These are phyloP conservation scores for Astyanax mexicanus DNA, from an alignment of 2,797 vertebrate genomes.

Conservation along the genomic window DNA sequence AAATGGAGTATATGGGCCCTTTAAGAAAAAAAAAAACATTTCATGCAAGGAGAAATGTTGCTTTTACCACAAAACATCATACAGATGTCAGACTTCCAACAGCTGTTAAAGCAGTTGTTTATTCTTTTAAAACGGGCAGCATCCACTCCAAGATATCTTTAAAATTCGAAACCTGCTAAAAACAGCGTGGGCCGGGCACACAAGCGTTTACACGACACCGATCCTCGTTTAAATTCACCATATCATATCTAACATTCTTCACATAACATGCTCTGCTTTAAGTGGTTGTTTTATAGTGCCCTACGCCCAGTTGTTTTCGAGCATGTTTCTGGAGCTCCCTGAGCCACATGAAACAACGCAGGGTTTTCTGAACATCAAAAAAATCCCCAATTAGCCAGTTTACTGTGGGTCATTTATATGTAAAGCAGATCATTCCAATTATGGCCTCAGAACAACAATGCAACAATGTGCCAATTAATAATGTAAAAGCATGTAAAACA, in stretches of 20 bases:
- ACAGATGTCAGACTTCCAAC: constrained; percentile 18
- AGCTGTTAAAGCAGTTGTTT: constrained; percentile 11
- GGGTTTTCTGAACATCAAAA: constrained; percentile 37
- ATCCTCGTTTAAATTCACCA: constrained; percentile 36
- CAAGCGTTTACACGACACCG: constrained; percentile 25
- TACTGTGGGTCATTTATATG: constrained; percentile 58
- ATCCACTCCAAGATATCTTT: constrained; percentile 27
- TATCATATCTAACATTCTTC: constrained; percentile 58
- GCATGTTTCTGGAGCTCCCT: constrained; percentile 50
- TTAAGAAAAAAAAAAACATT: too few relatives aligned
- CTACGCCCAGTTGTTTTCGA: constrained; percentile 57
- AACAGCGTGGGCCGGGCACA: constrained; percentile 19
- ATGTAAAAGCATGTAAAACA: constrained; percentile 47
- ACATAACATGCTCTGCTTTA: constrained; percentile 49
- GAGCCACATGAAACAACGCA: constrained; percentile 55
- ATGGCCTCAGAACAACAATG: constrained; percentile 35
- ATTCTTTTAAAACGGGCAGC: constrained; percentile 18
- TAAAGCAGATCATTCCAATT: constrained; percentile 51
- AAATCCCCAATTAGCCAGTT: constrained; percentile 50
- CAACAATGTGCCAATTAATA: constrained; percentile 55
- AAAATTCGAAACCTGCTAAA: constrained; percentile 1
- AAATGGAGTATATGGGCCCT: too few relatives aligned
- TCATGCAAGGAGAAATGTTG: neutral
- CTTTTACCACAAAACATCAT: constrained; percentile 1
- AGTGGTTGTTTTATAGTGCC: constrained; percentile 57